phyloP scores from a whole-genome alignment of 2,113 vertebrate species.

The Opisthocomus hoazin region DNA sequence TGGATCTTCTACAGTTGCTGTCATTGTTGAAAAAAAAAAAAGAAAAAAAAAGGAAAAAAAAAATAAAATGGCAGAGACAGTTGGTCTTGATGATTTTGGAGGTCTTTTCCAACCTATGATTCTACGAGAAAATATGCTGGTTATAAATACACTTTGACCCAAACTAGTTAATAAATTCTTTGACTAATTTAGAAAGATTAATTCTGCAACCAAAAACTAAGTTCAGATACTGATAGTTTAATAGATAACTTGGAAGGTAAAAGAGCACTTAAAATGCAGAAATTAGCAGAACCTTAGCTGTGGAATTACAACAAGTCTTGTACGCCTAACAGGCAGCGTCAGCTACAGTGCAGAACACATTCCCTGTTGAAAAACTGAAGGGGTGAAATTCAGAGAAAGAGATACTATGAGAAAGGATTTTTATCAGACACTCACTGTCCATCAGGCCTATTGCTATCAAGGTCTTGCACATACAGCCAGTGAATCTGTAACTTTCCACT shows the following conservation, averaged over 20 bases:
- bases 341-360: neutral
- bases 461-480: neutral
- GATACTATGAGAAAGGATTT: neutral
- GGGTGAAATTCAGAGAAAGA: neutral
- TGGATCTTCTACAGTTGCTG: neutral
- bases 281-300: neutral
- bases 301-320: neutral
- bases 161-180: neutral
- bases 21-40: neutral
- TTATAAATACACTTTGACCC: accelerated
- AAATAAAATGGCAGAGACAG: no score
- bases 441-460: neutral
- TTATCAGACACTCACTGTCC: neutral
- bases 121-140: accelerated
- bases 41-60: neutral
- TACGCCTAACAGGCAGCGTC: neutral
- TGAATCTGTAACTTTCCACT: neutral
- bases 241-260: neutral
- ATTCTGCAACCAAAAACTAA: neutral
- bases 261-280: neutral
- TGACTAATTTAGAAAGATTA: neutral
- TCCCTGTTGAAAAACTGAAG: neutral
- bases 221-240: neutral
- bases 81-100: no score
- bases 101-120: no score